phyloP scores from a whole-genome alignment of 1,140 invertebrate genomes.

The Zophobas atratus region DNA sequence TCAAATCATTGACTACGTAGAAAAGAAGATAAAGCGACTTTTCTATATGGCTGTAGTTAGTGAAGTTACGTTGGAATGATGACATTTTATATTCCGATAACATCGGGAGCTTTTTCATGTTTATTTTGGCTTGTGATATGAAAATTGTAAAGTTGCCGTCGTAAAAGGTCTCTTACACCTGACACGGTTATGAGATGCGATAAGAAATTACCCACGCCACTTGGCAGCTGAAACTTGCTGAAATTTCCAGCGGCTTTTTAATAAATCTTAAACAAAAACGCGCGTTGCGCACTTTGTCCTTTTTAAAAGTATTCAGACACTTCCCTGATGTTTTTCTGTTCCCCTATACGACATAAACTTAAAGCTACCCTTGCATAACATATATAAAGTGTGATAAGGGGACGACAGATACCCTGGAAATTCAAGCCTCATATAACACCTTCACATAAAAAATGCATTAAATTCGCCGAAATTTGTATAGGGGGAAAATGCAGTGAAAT shows the following conservation, averaged over 20 bases:
- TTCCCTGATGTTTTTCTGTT: conserved; percentile 39
- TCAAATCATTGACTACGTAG: conserved; percentile 40
- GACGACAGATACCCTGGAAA: conserved; percentile 48
- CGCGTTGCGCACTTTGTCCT: conserved; percentile 32
- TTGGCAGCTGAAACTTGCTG: conserved; percentile 35
- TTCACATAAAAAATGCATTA: conserved; percentile 52
- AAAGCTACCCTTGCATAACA: conserved; percentile 42
- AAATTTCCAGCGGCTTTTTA: conserved; percentile 32
- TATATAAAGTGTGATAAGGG: conserved; percentile 50
- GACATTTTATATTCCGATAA: conserved; percentile 35
- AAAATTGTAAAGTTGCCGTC: conserved; percentile 34
- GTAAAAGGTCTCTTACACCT: conserved; percentile 37
- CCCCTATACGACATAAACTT: conserved; percentile 41
- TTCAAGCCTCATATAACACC: conserved; percentile 49
- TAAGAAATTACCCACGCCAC: conserved; percentile 33
- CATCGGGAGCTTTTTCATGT: conserved; percentile 22
- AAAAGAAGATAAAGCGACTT: conserved; percentile 33
- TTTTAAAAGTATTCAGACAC: conserved; percentile 39
- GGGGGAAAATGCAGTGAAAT: conserved; percentile 17
- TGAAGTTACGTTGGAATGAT: conserved; percentile 23
- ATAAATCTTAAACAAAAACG: conserved; percentile 43
- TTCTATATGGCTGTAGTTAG: conserved; percentile 27
- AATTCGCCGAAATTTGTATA: conserved; percentile 44
- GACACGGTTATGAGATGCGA: conserved; percentile 35
- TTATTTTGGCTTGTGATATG: conserved; percentile 24